Conservation (phyloP, 1,140 invertebrate species). For the Patella vulgata region DNA sequence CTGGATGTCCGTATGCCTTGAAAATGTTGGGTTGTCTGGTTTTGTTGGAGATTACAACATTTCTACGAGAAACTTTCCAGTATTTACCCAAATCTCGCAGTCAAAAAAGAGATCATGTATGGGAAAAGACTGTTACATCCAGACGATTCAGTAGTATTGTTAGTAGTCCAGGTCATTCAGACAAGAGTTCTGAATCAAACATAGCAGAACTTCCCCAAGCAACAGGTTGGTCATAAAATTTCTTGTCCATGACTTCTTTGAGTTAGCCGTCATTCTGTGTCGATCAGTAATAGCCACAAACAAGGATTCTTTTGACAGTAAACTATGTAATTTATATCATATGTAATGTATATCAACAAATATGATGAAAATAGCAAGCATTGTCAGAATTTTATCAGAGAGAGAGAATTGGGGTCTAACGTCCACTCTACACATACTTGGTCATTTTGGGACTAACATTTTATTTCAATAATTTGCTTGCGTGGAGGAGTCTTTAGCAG, state of each 20-base stretch:
- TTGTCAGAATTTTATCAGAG: too few species aligned
- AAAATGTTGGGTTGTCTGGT: conserved; percentile 92
- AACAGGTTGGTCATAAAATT: conserved; percentile 39
- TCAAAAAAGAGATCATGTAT: conserved; percentile 50
- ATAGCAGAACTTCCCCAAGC: conserved; percentile 53
- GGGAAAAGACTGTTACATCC: conserved; percentile 63
- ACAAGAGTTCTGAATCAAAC: conserved; percentile 61
- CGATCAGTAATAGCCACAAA: not conserved
- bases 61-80: conserved; percentile 94
- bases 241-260: not conserved
- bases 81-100: conserved; percentile 67
- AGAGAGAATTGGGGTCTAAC: too few species aligned
- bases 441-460: too few species aligned
- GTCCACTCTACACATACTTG: too few species aligned
- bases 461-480: too few species aligned
- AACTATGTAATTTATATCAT: not conserved
- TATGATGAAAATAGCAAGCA: too few species aligned
- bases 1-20: conserved; percentile 89
- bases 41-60: conserved; percentile 95
- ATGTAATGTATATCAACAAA: too few species aligned
- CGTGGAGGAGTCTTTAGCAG: too few species aligned
- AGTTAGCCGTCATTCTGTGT: not conserved
- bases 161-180: conserved; percentile 63
- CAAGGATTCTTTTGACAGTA: not conserved
- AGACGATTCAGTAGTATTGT: conserved; percentile 66